These are phyloP conservation scores for Xiphias gladius DNA, from an alignment of 2,113 vertebrate genomes.

Conservation along the genomic window DNA sequence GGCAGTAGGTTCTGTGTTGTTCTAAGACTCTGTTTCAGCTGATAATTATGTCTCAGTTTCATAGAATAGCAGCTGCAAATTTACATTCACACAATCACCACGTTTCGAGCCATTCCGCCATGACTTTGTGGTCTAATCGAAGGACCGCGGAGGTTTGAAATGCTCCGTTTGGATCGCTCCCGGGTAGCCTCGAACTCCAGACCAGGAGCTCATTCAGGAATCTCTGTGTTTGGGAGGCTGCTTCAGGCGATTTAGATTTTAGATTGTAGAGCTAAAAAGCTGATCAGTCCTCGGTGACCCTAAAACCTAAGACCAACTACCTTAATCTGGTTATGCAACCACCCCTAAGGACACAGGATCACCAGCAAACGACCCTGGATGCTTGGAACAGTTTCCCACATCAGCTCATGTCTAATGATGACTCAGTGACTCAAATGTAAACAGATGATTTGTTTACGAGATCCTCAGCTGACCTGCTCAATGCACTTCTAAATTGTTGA, in stretches of 20 bases:
- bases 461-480: neutral
- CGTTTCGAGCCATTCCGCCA: neutral
- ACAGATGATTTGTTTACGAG: slow-evolving; percentile 25
- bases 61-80: neutral
- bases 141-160: neutral
- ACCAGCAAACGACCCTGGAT: slow-evolving; percentile 16
- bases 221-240: slow-evolving; percentile 50
- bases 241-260: slow-evolving; percentile 53
- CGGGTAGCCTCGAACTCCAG: slow-evolving; percentile 22
- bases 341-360: slow-evolving; percentile 36
- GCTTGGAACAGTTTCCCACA: slow-evolving; percentile 41
- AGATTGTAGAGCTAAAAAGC: slow-evolving; percentile 46
- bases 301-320: slow-evolving; percentile 57
- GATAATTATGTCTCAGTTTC: neutral
- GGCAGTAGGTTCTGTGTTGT: neutral
- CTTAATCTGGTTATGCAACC: slow-evolving; percentile 67
- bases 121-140: neutral
- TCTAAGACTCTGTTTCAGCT: neutral
- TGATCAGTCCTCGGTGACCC: slow-evolving; percentile 53
- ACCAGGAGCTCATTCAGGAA: slow-evolving; percentile 50
- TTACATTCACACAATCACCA: neutral
- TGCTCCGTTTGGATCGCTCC: neutral
- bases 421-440: slow-evolving; percentile 15
- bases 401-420: neutral
- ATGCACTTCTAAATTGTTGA: neutral